Evolutionary conservation across 2,113 vertebrate genomes (phyloP).

Genomic region (Martes martes): DNA sequence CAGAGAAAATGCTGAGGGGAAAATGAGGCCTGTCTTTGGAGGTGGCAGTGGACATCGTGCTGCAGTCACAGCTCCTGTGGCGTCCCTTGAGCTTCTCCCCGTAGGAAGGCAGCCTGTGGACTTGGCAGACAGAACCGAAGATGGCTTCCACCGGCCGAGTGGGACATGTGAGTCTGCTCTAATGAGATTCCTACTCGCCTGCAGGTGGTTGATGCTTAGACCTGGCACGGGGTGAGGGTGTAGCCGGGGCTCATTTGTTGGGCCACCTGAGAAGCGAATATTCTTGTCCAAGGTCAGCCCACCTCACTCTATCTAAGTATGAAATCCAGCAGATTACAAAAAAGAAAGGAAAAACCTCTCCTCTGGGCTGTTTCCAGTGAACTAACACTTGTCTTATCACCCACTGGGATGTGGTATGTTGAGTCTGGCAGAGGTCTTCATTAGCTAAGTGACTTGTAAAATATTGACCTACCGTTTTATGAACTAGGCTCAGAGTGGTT

Average conservation of each 20-base stretch:
- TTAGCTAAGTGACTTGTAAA: constrained; percentile 37
- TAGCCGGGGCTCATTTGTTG: neutral
- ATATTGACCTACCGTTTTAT: neutral
- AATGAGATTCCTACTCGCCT: neutral
- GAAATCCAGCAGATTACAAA: neutral
- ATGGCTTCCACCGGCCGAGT: neutral
- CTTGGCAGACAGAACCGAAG: neutral
- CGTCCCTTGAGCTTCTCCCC: neutral
- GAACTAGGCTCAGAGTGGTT: constrained; percentile 23
- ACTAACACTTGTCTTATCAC: constrained; percentile 25
- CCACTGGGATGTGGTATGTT: neutral
- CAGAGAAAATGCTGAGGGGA: neutral
- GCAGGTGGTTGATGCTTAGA: neutral
- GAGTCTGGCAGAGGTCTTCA: constrained; percentile 40
- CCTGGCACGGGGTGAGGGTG: neutral
- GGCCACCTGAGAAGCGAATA: neutral
- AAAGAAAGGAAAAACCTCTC: neutral
- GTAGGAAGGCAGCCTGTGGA: fast-evolving
- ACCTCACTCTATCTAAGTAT: neutral
- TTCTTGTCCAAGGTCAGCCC: constrained; percentile 13
- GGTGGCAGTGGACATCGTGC: neutral
- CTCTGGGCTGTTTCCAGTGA: neutral
- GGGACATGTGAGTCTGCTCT: neutral
- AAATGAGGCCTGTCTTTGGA: neutral
- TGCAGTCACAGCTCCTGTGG: neutral